phyloP scores from a whole-genome alignment of 2,888 invertebrate genomes.

The Idaea dimidiata region DNA sequence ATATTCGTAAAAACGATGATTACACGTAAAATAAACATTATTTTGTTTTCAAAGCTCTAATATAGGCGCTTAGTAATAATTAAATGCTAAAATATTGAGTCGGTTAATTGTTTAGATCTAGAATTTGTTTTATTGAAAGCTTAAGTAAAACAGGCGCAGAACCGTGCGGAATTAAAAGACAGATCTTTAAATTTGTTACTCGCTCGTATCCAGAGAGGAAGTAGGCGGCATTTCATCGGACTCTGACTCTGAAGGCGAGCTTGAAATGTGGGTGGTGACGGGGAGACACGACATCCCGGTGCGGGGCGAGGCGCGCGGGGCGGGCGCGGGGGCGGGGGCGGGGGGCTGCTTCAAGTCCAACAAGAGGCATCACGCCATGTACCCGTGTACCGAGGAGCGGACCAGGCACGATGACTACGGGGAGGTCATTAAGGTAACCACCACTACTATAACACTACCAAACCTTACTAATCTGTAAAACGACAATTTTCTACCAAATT shows the following conservation, averaged over 20 bases:
- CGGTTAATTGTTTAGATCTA: too few relatives aligned
- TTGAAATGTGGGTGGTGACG: constrained; percentile 91
- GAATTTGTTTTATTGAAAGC: too few relatives aligned
- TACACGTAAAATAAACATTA: too few relatives aligned
- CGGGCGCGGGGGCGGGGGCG: not conserved
- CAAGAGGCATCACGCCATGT: constrained; percentile 98
- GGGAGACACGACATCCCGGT: constrained; percentile 95
- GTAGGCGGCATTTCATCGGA: constrained; percentile 88
- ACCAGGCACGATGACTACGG: constrained; percentile 97
- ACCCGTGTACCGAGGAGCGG: constrained; percentile 95
- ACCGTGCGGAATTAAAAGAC: too few relatives aligned
- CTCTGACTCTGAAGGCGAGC: constrained; percentile 87
- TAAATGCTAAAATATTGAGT: too few relatives aligned
- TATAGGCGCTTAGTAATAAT: too few relatives aligned
- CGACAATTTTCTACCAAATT: too few relatives aligned
- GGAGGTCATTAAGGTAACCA: constrained; percentile 75
- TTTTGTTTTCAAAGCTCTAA: too few relatives aligned
- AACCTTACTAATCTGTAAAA: too few relatives aligned
- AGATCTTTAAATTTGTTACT: too few relatives aligned
- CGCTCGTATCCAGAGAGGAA: constrained; percentile 77
- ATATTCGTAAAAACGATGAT: too few relatives aligned
- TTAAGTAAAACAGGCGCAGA: too few relatives aligned
- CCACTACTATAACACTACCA: not conserved
- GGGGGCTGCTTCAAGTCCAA: constrained; percentile 80
- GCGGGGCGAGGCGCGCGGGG: constrained; percentile 83